phyloP scores from a whole-genome alignment of 2,888 invertebrate genomes.

The Monochamus alternatus region DNA sequence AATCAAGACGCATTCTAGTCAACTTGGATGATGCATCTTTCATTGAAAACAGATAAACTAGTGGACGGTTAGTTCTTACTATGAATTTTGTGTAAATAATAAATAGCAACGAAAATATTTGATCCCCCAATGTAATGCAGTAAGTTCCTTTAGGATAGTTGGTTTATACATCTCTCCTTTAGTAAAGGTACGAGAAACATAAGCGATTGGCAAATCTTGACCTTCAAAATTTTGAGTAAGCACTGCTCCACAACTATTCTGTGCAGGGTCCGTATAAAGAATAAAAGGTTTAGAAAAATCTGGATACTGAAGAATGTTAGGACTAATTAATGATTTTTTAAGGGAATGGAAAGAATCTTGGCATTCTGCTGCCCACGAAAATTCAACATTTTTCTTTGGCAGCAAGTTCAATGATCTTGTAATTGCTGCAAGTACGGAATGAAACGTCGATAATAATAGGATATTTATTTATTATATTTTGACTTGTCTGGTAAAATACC shows the following conservation, averaged over 20 bases:
- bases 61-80: conserved; percentile 43
- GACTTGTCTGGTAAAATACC: conserved; percentile 26
- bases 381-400: conserved; percentile 3
- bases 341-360: too few relatives aligned
- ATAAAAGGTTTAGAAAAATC: conserved; percentile 42
- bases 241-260: conserved; percentile 21
- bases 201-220: conserved; percentile 41
- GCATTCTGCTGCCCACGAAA: too few relatives aligned
- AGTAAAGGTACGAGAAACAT: conserved; percentile 18
- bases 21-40: conserved; percentile 47
- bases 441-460: conserved; percentile 34
- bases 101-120: conserved; percentile 12
- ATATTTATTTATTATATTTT: conserved; percentile 30
- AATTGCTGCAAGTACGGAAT: conserved; percentile 35
- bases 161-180: conserved; percentile 34
- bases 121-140: conserved; percentile 44
- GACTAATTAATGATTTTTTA: conserved; percentile 32
- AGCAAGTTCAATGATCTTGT: conserved; percentile 24
- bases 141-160: conserved; percentile 39
- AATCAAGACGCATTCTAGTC: conserved; percentile 32
- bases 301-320: conserved; percentile 42
- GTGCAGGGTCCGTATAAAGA: conserved; percentile 39
- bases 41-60: conserved; percentile 47
- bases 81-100: conserved; percentile 39
- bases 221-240: conserved; percentile 37